A percentile compares a stretch with the other conserved stretches of the same genome.
Evolutionary conservation across 2,113 vertebrate species (phyloP).

Genomic region (Rafetus swinhoei): DNA sequence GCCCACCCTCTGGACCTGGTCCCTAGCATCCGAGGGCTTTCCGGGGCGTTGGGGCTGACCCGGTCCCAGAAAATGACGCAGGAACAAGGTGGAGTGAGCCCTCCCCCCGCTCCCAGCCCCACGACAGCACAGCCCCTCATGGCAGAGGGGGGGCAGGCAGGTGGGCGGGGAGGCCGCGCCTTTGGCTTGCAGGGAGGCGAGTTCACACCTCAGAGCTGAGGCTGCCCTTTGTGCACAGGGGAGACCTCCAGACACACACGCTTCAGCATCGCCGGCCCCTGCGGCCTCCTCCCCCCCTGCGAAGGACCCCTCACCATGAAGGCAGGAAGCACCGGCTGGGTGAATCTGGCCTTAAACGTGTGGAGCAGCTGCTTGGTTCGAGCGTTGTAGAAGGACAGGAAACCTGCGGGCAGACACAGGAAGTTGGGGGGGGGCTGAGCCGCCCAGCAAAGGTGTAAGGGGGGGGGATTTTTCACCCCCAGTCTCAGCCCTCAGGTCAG

Average conservation of each 20-base stretch:
- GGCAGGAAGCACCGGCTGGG: constrained; percentile 91
- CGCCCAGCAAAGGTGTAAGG: neutral
- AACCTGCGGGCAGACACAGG: constrained; percentile 73
- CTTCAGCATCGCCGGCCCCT: neutral
- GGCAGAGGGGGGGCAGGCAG: accelerated
- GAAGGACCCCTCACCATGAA: constrained; percentile 84
- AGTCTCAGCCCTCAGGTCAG: neutral
- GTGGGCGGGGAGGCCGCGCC: accelerated
- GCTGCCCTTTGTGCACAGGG: neutral
- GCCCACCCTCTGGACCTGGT: neutral
- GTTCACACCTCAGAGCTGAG: neutral
- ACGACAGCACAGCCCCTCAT: neutral
- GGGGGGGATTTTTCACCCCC: neutral
- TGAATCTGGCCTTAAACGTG: constrained; percentile 92
- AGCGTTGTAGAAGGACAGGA: constrained; percentile 93
- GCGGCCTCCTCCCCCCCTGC: no score
- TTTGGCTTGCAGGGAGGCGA: neutral
- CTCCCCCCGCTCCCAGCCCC: neutral
- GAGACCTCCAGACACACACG: neutral
- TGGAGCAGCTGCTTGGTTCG: constrained; percentile 92
- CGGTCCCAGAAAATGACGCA: neutral
- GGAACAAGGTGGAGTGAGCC: neutral
- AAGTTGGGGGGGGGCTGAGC: accelerated
- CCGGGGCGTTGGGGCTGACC: neutral
- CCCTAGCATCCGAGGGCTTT: neutral